A percentile compares a stretch with the other conserved stretches of the same genome.
phyloP scores from a whole-genome alignment of 2,797 vertebrate genomes.

The Pseudochirops corinnae region DNA sequence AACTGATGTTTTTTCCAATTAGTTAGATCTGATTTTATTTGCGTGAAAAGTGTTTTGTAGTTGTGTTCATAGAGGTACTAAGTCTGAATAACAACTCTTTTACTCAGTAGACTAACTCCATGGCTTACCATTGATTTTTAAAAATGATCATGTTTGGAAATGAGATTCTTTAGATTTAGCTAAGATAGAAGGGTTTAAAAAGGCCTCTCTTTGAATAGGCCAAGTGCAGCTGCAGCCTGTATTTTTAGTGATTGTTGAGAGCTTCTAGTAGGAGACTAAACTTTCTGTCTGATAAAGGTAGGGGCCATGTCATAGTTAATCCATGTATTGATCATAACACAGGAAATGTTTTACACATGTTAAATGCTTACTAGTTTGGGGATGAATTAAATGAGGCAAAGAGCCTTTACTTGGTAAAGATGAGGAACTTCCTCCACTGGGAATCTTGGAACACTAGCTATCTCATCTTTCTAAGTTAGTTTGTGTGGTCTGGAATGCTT shows the following conservation, averaged over 20 bases:
- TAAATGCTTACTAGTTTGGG: background rate
- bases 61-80: too few relatives aligned
- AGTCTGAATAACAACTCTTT: background rate
- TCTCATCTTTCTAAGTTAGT: constrained; percentile 39
- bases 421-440: constrained; percentile 31
- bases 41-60: too few relatives aligned
- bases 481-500: constrained; percentile 49
- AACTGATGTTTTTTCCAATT: too few relatives aligned
- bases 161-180: background rate
- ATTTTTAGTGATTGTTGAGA: constrained; percentile 29
- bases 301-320: constrained; percentile 24
- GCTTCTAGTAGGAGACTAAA: constrained; percentile 28
- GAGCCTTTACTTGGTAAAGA: background rate
- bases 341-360: background rate
- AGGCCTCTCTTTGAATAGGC: background rate
- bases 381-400: background rate
- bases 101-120: background rate
- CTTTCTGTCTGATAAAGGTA: background rate
- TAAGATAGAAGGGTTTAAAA: background rate
- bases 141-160: background rate
- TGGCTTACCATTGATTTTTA: background rate
- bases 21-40: too few relatives aligned
- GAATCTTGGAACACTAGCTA: background rate
- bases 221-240: background rate
- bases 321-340: background rate